phyloP scores from a whole-genome alignment of 2,888 invertebrate genomes.

The Plemyria rubiginata region DNA sequence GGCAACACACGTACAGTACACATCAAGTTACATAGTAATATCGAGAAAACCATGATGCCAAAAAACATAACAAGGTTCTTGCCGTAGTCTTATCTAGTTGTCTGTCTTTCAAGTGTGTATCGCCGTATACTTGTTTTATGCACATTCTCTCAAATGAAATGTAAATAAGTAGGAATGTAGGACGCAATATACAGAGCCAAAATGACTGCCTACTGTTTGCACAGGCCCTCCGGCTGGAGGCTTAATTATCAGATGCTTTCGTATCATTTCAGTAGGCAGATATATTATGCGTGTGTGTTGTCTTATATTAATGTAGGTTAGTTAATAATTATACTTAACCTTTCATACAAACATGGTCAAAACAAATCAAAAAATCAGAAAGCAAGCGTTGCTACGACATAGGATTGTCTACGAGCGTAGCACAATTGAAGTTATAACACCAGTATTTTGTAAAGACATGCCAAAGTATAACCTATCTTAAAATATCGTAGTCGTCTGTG shows the following conservation, averaged over 20 bases:
- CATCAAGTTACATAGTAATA: too few species aligned
- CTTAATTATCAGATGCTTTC: constrained; percentile 60
- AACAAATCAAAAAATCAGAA: neutral
- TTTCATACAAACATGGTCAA: neutral
- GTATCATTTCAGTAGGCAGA: constrained; percentile 49
- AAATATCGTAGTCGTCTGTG: too few species aligned
- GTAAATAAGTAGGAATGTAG: constrained; percentile 65
- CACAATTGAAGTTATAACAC: neutral
- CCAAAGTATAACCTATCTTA: too few species aligned
- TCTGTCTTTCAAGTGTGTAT: constrained; percentile 20
- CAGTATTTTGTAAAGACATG: too few species aligned
- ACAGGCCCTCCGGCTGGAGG: constrained; percentile 46
- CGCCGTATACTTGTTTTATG: constrained; percentile 45
- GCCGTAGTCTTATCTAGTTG: constrained; percentile 20
- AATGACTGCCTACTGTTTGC: constrained; percentile 48
- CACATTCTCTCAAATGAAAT: constrained; percentile 68
- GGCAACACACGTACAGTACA: too few species aligned
- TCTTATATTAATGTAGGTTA: constrained; percentile 21
- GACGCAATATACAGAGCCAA: constrained; percentile 46
- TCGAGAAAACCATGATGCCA: too few species aligned
- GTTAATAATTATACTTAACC: neutral
- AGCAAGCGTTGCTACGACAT: constrained; percentile 11
- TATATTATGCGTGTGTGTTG: neutral
- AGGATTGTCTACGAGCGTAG: constrained; percentile 11
- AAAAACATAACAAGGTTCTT: too few species aligned